Percentiles rank a stretch among this genome's conserved stretches.
These are phyloP conservation scores for Argyresthia albistria DNA, from an alignment of 2,888 invertebrate genomes.

Conservation along the genomic window DNA sequence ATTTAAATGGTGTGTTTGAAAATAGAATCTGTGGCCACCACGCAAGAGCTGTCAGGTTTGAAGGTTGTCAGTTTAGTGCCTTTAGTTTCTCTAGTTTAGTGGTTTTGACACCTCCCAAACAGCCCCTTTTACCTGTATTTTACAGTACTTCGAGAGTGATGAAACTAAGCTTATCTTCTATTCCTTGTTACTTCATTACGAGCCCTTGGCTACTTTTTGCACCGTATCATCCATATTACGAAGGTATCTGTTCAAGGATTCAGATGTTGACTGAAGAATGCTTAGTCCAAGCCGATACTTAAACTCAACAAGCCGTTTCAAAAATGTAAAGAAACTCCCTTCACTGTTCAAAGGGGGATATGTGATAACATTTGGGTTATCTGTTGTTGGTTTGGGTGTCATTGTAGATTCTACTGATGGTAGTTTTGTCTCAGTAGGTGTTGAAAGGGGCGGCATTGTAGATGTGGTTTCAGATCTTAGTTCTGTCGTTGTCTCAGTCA, in stretches of 20 bases:
- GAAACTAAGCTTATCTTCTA: neutral
- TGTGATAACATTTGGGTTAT: slow-evolving; percentile 44
- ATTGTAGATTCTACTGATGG: slow-evolving; percentile 14
- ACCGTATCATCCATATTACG: slow-evolving; percentile 66
- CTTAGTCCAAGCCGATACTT: slow-evolving; percentile 79
- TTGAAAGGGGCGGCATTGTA: slow-evolving; percentile 35
- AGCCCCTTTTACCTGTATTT: no score
- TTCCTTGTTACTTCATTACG: slow-evolving; percentile 9
- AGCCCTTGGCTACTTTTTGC: slow-evolving; percentile 37
- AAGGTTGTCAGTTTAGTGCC: no score
- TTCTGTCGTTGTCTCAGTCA: slow-evolving; percentile 54
- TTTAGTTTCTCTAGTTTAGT: no score
- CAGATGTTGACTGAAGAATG: slow-evolving; percentile 77
- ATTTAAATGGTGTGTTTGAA: no score
- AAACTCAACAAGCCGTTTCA: slow-evolving; percentile 77
- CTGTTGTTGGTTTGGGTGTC: slow-evolving; percentile 20
- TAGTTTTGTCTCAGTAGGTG: slow-evolving; percentile 24
- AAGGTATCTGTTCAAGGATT: slow-evolving; percentile 76
- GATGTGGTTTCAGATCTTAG: slow-evolving; percentile 45
- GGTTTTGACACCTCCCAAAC: no score
- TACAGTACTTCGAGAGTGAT: no score
- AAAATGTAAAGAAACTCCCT: slow-evolving; percentile 68
- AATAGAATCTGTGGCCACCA: no score
- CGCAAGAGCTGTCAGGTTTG: no score
- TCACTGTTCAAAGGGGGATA: slow-evolving; percentile 49